phyloP scores from a whole-genome alignment of 2,113 vertebrate genomes.

The Mystacornis crossleyi region DNA sequence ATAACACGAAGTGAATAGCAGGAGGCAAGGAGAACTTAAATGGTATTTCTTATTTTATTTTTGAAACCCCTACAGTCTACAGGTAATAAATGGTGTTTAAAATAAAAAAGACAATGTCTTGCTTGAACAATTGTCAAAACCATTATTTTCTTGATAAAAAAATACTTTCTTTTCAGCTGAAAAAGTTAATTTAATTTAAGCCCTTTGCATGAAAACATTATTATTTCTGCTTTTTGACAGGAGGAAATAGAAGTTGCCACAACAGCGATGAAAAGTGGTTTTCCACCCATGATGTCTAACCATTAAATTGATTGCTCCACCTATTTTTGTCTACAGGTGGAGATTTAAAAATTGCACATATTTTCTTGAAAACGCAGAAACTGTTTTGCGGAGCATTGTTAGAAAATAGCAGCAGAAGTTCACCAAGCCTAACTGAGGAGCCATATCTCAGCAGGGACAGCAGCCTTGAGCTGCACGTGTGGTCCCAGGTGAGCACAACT shows the following conservation, averaged over 20 bases:
- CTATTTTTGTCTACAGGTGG: not conserved
- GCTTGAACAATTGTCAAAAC: not conserved
- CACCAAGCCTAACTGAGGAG: not conserved
- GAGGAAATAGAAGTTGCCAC: not conserved
- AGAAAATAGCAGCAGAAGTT: not conserved
- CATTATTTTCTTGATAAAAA: not conserved
- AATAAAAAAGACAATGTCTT: not conserved
- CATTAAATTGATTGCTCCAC: not conserved
- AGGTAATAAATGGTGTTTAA: not conserved
- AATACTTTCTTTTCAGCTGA: not conserved
- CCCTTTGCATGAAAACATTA: not conserved
- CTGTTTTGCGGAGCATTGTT: not conserved
- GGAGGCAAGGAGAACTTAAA: not conserved
- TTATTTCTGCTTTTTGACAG: not conserved
- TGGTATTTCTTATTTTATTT: not conserved
- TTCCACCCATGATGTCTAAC: not conserved
- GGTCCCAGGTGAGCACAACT: not conserved
- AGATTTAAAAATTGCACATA: not conserved
- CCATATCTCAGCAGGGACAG: not conserved
- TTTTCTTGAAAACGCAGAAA: not conserved
- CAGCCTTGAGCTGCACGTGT: not conserved
- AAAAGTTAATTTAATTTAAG: constrained; percentile 4
- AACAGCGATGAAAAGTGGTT: not conserved
- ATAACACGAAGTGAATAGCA: not conserved
- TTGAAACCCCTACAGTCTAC: not conserved